Evolutionary conservation across 2,113 vertebrate genomes (phyloP), one percentile per base, ranked within the genome.

Genomic region (Lathamus discolor): DNA sequence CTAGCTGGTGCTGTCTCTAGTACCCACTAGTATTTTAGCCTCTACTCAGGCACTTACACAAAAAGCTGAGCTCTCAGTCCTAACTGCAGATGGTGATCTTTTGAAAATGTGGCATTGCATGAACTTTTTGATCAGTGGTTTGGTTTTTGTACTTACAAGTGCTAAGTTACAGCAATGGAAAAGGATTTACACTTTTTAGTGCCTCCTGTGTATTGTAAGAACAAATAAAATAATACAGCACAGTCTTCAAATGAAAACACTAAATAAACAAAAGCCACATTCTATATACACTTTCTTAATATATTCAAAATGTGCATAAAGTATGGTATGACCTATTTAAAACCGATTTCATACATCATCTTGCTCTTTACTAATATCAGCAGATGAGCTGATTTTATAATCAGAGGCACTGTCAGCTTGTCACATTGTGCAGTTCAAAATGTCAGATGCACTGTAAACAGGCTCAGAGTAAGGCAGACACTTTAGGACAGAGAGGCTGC

Each of bases 361-460:
- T 90, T 80, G 44, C 55, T 90, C 76, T 63, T 83, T 31, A 19
- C 72, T 86, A 92, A 66, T 82, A 93, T 33, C 72, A 88, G 75
- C 70, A 82, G 77, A 93, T 68, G 82, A 95, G 59, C 25, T 81
- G 88, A 88, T 94, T 93, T 90, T 66, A 74, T 88, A 93, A 91
- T 90, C 90, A 92, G 75, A 88, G 63, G 23, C 59, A 54, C 63
- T 44, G 79, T 74, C 85, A 94, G 75, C 31, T 79, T 74, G 88
- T 94, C 94, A 86, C 75, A 80, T 78, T 78, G 59, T 69, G 75
- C 90, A 85, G 94, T 94, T 93, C 95, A 93, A n/a, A 80, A 83
- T 90, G 88, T 93, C 96, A 95, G 85, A 43, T 28, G 49, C 72
- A 43, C 54, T 57, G 88, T 93, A 94, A 97, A 95, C 88, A 93